These are phyloP conservation scores for Eumerus sabulonum DNA, from an alignment of 2,888 invertebrate species.

Conservation along the genomic window DNA sequence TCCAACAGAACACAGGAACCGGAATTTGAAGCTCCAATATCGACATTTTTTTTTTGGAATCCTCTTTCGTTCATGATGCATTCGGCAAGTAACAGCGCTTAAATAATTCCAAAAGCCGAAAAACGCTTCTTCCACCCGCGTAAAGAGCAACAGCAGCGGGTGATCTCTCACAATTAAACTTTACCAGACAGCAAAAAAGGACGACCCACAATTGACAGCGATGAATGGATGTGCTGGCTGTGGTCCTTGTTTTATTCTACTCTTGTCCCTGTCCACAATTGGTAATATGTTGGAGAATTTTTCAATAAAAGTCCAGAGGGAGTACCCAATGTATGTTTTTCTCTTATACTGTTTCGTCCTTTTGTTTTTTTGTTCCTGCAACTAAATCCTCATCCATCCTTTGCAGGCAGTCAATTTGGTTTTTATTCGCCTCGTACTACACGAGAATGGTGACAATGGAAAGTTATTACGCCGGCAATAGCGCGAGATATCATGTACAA, in stretches of 20 bases:
- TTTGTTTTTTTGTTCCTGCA: constrained; percentile 1
- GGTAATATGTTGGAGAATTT: constrained; percentile 64
- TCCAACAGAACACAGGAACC: too few species aligned
- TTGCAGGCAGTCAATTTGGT: constrained; percentile 10
- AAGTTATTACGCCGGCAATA: constrained; percentile 42
- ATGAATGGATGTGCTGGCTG: constrained; percentile 31
- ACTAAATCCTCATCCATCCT: background rate
- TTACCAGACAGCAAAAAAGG: constrained; percentile 29
- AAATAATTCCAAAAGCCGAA: constrained; percentile 56
- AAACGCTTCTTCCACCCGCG: constrained; percentile 34
- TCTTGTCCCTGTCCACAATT: constrained; percentile 26
- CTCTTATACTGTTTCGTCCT: constrained; percentile 9
- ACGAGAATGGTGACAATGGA: constrained; percentile 56
- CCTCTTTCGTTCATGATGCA: too few species aligned
- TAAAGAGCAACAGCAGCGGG: constrained; percentile 19
- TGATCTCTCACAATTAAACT: constrained; percentile 50
- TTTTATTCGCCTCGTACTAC: constrained; percentile 62
- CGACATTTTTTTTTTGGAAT: constrained; percentile 13
- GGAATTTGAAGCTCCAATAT: background rate
- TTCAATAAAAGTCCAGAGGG: constrained; percentile 58
- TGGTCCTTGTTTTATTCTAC: constrained; percentile 14
- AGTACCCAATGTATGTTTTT: constrained; percentile 27
- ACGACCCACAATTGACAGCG: constrained; percentile 13
- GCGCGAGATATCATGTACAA: constrained; percentile 41
- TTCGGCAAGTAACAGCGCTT: constrained; percentile 8